Conservation (phyloP, 2,888 invertebrate genomes). For the Dicranocentrus wangi region DNA sequence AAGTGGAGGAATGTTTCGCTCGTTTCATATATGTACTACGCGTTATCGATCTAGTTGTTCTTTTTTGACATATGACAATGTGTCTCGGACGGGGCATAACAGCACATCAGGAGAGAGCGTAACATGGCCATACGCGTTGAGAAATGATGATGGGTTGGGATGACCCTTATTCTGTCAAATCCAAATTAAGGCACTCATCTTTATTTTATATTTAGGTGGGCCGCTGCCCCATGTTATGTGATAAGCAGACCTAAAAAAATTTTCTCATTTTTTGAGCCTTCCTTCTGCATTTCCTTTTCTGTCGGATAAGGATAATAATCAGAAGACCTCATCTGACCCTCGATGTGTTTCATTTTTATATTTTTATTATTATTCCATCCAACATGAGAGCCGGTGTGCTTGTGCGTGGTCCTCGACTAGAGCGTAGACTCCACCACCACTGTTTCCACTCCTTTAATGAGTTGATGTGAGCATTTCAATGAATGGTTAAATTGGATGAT, state of each 20-base stretch:
- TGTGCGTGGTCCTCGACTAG: slow-evolving; percentile 45
- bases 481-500: slow-evolving; percentile 66
- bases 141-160: slow-evolving; percentile 22
- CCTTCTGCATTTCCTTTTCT: slow-evolving; percentile 50
- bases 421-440: background rate
- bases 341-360: slow-evolving; percentile 28
- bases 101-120: too few relatives aligned
- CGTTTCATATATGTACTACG: too few relatives aligned
- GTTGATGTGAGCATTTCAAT: slow-evolving; percentile 57
- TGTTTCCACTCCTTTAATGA: slow-evolving; percentile 61
- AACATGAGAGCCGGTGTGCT: background rate
- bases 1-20: too few relatives aligned
- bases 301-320: slow-evolving; percentile 47
- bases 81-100: too few relatives aligned
- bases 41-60: too few relatives aligned
- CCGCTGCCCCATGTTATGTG: slow-evolving; percentile 14
- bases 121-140: background rate
- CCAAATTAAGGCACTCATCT: slow-evolving; percentile 63
- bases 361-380: slow-evolving; percentile 42
- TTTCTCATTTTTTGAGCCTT: slow-evolving; percentile 18
- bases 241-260: slow-evolving; percentile 16
- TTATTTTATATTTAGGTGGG: slow-evolving; percentile 42
- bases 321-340: slow-evolving; percentile 56
- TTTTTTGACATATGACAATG: too few relatives aligned
- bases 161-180: slow-evolving; percentile 57